Percentiles rank a stretch among this genome's conserved stretches.
These are phyloP conservation scores for Chesias legatella DNA, from an alignment of 2,888 invertebrate genomes.

Conservation along the genomic window DNA sequence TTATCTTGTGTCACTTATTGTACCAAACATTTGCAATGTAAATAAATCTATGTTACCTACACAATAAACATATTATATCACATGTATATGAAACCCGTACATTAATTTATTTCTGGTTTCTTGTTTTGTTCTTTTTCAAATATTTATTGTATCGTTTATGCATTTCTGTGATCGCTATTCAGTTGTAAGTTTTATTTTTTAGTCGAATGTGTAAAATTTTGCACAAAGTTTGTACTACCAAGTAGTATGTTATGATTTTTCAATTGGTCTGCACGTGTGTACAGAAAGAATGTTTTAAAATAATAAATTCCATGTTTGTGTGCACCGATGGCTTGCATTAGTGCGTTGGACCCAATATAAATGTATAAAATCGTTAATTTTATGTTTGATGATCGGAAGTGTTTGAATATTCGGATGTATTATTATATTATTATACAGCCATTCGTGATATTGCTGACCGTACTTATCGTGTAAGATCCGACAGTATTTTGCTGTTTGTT, in stretches of 20 bases:
- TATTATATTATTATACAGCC: no score
- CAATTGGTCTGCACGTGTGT: constrained; percentile 16
- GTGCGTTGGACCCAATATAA: no score
- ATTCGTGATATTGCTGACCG: no score
- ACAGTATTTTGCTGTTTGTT: neutral
- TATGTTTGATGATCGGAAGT: no score
- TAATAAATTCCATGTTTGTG: neutral
- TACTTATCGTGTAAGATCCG: no score
- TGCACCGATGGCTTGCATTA: no score
- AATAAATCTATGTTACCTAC: constrained; percentile 39
- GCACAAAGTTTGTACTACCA: constrained; percentile 51
- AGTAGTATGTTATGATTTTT: constrained; percentile 15
- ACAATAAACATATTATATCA: constrained; percentile 66
- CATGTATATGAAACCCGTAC: constrained; percentile 11
- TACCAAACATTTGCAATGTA: constrained; percentile 13
- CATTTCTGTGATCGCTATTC: constrained; percentile 74
- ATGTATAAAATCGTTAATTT: no score
- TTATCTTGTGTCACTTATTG: constrained; percentile 35
- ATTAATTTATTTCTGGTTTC: constrained; percentile 49
- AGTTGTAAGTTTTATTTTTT: constrained; percentile 57
- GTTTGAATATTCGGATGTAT: no score
- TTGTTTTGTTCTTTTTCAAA: constrained; percentile 47
- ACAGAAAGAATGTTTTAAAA: constrained; percentile 8
- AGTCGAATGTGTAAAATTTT: constrained; percentile 41
- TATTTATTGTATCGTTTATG: constrained; percentile 61